Base-by-base conservation (phyloP, 2,888 invertebrate species). In the Caenorhabditis parvicauda region DNA sequence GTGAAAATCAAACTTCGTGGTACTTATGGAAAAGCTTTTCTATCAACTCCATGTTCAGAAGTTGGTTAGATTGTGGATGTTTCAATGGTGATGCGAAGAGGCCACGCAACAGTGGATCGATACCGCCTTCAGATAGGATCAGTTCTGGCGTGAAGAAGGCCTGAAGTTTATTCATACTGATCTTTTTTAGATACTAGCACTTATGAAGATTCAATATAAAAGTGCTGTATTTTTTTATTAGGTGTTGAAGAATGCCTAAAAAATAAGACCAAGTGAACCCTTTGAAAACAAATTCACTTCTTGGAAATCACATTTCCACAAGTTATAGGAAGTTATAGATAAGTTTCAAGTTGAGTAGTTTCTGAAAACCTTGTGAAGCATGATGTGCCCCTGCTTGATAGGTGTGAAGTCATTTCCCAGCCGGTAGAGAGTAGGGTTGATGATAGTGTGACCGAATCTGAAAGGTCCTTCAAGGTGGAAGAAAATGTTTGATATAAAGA, bases 141-240 rank as follows among this genome's bases (percentile, higher is more conserved):
- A 95, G 85, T 89, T 94, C 95, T 0, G 98, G 96, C 0, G 96
- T 88, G 83, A 98, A 98, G 84, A 99, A 98, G 0, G 96, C 95
- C 82, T 67, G 35, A 9, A 52, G 29, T 27, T 25, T 14, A n/a
- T n/a, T n/a, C n/a, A n/a, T n/a, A n/a, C n/a, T n/a, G n/a, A n/a
- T n/a, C n/a, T n/a, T n/a, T 35, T 35, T 19, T 41, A 7, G 7
- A 6, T n/a, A n/a, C 41, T 41, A 7, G 7, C 19, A 12, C 19
- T 19, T 41, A n/a, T n/a, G n/a, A n/a, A n/a, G n/a, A n/a, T n/a
- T n/a, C n/a, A n/a, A n/a, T n/a, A 25, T n/a, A 17, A 32, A 32
- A 9, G 9, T 32, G 9, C n/a, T 32, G 9, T 32, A 9, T 32
- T 32, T 32, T 32, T 32, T 32, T 32, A 9, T 12, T 32, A n/a